Base-by-base conservation (phyloP, 2,113 vertebrate species). In the Hyaena hyaena region DNA sequence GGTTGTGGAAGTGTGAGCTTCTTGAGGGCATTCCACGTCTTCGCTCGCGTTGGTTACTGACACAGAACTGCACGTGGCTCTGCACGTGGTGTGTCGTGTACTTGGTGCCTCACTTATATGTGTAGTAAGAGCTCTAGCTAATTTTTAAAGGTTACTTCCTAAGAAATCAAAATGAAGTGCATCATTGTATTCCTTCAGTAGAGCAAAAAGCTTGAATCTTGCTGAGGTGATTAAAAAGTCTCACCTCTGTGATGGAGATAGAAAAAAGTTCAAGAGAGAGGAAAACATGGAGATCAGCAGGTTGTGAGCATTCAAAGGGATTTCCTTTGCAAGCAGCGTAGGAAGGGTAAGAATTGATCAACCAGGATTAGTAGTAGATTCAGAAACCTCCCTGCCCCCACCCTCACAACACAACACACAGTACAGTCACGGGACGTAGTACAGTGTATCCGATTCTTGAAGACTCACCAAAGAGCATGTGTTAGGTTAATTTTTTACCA, bases 11-110 rank as follows among this genome's bases (percentile, higher is more conserved):
- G 3, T 24, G 0, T 21, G 16, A 3, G 8, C 85, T 55, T 85
- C 86, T 1, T 8, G 26, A 9, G 4, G 17, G 24, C 17, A 35
- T 7, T 35, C 0, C 21, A 0, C 17, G 43, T 66, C 48, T 45
- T 73, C 31, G 1, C 63, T n/a, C 33, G 2, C 5, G 0, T 0
- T 31, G 39, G 39, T 10, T 58, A 11, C 50, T 31, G 66, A 33
- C 5, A 3, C 17, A 69, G n/a, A 50, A 63, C 24, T 35, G 28
- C 4, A 2, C 26, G 9, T 10, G 39, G 5, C 43, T 48, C 24
- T 43, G 28, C 4, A 2, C 26, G 5, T 19, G 39, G 5, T n/a
- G 6, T 61, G 24, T 24, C 19, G 4, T 31, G 3, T 35, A 39
- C 24, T 9, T 31, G 31, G 31, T 9, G 3, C 33, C 58, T n/a